phyloP scores from a whole-genome alignment of 2,113 vertebrate species.

The Siniperca knerii region DNA sequence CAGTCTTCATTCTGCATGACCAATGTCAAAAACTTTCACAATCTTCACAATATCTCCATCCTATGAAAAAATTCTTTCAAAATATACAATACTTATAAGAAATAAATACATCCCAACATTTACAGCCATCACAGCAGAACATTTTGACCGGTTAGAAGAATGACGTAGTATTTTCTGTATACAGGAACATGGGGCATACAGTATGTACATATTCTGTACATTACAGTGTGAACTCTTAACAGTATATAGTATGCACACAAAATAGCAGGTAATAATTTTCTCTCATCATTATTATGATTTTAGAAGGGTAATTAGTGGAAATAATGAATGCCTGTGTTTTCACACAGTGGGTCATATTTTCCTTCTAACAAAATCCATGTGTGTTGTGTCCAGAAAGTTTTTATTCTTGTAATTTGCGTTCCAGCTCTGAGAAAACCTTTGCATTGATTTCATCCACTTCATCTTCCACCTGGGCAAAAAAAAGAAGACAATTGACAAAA shows the following conservation, averaged over 20 bases:
- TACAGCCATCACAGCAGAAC: slow-evolving; percentile 27
- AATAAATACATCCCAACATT: slow-evolving; percentile 66
- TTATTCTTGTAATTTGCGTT: slow-evolving; percentile 81
- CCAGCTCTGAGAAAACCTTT: slow-evolving; percentile 84
- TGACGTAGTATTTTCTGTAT: not conserved
- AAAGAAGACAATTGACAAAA: slow-evolving; percentile 5
- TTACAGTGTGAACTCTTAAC: slow-evolving; percentile 14
- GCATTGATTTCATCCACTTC: slow-evolving; percentile 85
- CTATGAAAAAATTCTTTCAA: slow-evolving; percentile 46
- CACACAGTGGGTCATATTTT: slow-evolving; percentile 5
- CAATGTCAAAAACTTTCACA: not conserved
- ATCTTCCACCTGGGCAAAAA: slow-evolving; percentile 82
- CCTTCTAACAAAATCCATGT: not conserved
- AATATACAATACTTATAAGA: slow-evolving; percentile 60
- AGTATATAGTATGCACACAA: slow-evolving; percentile 24
- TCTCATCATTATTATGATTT: slow-evolving; percentile 9
- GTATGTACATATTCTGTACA: slow-evolving; percentile 21
- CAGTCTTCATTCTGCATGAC: slow-evolving; percentile 25
- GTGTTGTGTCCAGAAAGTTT: not conserved
- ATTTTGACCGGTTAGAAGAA: slow-evolving; percentile 18
- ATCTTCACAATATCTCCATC: slow-evolving; percentile 13
- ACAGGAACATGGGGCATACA: slow-evolving; percentile 1
- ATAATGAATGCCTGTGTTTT: slow-evolving; percentile 1
- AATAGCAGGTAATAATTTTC: slow-evolving; percentile 17
- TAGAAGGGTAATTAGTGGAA: slow-evolving; percentile 1